Percentiles rank a stretch among this genome's conserved stretches.
phyloP scores from a whole-genome alignment of 2,797 vertebrate species.

The Platalea minor region DNA sequence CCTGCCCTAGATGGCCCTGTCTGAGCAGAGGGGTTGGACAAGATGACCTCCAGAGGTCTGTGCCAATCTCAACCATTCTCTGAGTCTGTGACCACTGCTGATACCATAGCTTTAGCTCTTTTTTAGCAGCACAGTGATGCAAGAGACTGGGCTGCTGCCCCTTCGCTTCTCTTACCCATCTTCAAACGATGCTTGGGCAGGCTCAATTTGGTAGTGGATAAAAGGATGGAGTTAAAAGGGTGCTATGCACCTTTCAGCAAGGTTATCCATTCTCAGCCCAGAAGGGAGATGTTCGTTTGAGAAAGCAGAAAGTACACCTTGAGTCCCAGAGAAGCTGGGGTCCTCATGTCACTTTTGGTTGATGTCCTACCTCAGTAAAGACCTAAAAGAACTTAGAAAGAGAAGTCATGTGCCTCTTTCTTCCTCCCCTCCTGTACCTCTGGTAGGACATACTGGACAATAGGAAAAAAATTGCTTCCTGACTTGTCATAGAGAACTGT shows the following conservation, averaged over 20 bases:
- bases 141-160: not conserved
- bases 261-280: not conserved
- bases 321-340: not conserved
- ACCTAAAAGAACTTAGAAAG: not conserved
- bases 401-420: not conserved
- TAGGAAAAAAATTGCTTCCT: not conserved
- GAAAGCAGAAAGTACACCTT: not conserved
- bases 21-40: not conserved
- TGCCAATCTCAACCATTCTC: not conserved
- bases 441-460: not conserved
- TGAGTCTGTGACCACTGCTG: not conserved
- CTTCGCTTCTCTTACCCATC: not conserved
- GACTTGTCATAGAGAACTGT: not conserved
- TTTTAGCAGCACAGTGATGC: not conserved
- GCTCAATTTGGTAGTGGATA: not conserved
- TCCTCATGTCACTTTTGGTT: not conserved
- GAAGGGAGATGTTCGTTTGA: not conserved
- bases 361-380: not conserved
- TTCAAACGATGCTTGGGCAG: not conserved
- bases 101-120: not conserved
- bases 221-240: not conserved
- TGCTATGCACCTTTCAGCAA: not conserved
- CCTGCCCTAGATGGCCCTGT: not conserved
- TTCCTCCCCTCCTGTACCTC: not conserved
- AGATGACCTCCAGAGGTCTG: not conserved